A percentile compares a stretch with the other conserved stretches of the same genome.
Conservation (phyloP, 2,113 vertebrate species). For the Odontesthes bonariensis region DNA sequence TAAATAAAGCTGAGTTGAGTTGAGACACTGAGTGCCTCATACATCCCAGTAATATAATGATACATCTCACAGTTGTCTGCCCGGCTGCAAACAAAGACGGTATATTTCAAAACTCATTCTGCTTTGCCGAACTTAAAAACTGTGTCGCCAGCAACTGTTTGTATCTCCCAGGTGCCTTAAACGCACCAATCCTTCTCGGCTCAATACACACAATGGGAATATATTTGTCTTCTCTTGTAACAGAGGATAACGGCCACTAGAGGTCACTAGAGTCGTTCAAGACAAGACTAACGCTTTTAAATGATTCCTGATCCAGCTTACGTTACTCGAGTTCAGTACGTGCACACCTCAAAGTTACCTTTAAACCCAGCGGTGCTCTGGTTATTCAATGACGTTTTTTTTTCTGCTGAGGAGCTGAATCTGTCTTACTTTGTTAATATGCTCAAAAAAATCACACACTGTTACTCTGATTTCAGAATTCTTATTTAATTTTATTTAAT, state of each 20-base stretch:
- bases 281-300: neutral
- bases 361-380: neutral
- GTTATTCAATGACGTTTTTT: neutral
- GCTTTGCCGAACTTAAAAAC: neutral
- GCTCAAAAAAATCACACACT: neutral
- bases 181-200: constrained; percentile 26
- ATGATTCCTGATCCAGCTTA: neutral
- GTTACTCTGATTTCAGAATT: neutral
- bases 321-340: neutral
- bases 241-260: constrained; percentile 35
- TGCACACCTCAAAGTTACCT: constrained; percentile 13
- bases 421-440: neutral
- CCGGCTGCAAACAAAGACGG: too few species aligned
- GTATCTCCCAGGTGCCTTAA: constrained; percentile 9
- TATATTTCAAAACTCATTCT: too few species aligned
- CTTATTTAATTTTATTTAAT: neutral
- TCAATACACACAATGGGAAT: neutral
- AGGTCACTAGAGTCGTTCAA: constrained; percentile 53
- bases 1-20: too few species aligned
- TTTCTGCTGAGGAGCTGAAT: neutral
- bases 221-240: constrained; percentile 23
- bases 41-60: too few species aligned
- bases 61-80: too few species aligned
- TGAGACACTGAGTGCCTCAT: too few species aligned
- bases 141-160: neutral